phyloP scores from a whole-genome alignment of 2,888 invertebrate species.

The Eupelmus urozonus region DNA sequence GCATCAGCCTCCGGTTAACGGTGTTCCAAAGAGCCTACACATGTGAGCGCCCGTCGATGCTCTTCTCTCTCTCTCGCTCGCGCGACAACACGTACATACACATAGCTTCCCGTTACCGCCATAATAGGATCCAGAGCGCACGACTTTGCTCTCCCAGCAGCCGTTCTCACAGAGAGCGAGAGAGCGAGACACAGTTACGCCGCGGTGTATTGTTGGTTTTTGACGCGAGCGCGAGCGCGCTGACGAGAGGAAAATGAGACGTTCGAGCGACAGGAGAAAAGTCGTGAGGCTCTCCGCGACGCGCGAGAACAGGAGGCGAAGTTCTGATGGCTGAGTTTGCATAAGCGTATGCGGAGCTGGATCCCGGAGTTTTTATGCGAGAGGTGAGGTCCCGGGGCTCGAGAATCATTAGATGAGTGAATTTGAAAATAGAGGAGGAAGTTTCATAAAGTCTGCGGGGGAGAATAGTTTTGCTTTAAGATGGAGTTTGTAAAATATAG shows the following conservation, averaged over 20 bases:
- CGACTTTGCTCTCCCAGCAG: neutral
- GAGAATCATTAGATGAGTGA: too few species aligned
- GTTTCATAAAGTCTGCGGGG: too few species aligned
- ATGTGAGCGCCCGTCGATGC: neutral
- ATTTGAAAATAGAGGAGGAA: too few species aligned
- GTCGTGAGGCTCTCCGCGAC: too few species aligned
- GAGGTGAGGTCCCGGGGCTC: too few species aligned
- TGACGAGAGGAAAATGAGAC: neutral
- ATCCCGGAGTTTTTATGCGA: too few species aligned
- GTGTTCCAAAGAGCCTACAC: neutral
- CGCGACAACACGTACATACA: neutral
- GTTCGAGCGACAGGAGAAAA: neutral
- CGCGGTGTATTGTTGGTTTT: neutral
- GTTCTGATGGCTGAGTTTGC: too few species aligned
- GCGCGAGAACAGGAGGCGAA: too few species aligned
- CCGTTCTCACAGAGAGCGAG: neutral
- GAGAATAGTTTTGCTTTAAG: too few species aligned
- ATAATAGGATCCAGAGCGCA: too few species aligned
- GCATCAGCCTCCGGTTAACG: slow-evolving; percentile 24
- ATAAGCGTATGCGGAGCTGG: too few species aligned
- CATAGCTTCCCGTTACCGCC: neutral
- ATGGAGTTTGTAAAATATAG: too few species aligned
- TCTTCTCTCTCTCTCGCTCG: neutral
- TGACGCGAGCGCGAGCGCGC: neutral
- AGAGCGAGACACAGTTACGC: neutral